Conservation (phyloP, 2,113 vertebrate genomes). For the sheep (Ovis aries) region DNA sequence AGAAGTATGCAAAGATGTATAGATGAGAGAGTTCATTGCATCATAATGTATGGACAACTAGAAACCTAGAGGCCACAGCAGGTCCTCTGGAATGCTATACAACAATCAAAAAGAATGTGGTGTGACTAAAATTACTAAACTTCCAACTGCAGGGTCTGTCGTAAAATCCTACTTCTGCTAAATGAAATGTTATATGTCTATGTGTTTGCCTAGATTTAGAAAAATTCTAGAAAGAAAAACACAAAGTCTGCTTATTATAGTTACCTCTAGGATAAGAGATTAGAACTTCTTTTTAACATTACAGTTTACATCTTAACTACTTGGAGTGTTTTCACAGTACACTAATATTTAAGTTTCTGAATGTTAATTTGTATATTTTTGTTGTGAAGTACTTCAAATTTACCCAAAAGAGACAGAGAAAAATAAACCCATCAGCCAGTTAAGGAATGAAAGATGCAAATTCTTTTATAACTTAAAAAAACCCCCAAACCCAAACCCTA, state of each 20-base stretch:
- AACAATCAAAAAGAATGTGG: neutral
- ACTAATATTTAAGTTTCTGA: neutral
- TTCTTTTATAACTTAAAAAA: neutral
- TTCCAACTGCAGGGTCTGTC: neutral
- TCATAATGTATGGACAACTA: accelerated
- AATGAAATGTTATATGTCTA: neutral
- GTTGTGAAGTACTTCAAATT: neutral
- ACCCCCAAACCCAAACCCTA: neutral
- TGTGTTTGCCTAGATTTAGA: neutral
- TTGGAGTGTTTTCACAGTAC: neutral
- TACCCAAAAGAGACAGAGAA: neutral
- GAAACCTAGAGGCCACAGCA: too few species aligned
- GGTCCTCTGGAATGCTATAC: neutral
- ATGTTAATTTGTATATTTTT: neutral
- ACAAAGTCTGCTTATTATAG: neutral
- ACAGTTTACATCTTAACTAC: neutral
- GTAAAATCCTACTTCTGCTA: neutral
- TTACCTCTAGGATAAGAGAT: neutral
- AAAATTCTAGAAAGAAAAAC: neutral
- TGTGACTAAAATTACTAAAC: neutral
- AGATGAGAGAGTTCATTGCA: neutral
- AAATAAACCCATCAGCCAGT: neutral
- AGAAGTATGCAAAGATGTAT: neutral
- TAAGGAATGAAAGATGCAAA: conserved; percentile 44
- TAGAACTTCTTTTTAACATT: neutral